Base-by-base conservation (phyloP, 2,797 vertebrate genomes). In the Rhabdomys pumilio region DNA sequence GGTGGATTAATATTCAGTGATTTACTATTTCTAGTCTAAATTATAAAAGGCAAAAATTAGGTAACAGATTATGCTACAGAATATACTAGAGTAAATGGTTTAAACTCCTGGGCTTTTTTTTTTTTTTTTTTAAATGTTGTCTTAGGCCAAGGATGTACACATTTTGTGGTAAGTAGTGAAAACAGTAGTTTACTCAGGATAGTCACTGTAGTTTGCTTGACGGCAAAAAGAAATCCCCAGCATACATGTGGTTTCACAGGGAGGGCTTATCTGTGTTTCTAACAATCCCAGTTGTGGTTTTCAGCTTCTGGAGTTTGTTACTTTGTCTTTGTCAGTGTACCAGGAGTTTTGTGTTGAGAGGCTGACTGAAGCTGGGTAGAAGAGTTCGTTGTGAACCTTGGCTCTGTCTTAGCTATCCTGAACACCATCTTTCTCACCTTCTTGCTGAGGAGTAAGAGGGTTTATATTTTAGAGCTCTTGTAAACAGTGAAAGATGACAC, bases 381-480 rank as follows among this genome's bases (percentile, higher is more conserved):
- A 26, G 26, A 76, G 34, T 14, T 29, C 44, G 59, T 17, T 72
- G 41, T 29, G 20, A 94, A 75, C 75, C 44, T 72, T 85, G 67
- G 22, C 34, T 89, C n/a, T 83, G 83, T 26, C 20, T 79, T 26
- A 9, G 13, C n/a, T 34, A 55, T 3, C 31, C 31, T 59, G 12
- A 80, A 63, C 11, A 14, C 17, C 59, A 73, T 26, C 91, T 67
- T 91, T 80, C 65, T 76, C 67, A 47, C 50, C 72, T 94, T 44
- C 38, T 34, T 47, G 17, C 67, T 44, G 69, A 76, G 44, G 85
- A 92, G n/a, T 61, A 79, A 88, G 61, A 82, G 31, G 11, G 81
- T 75, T 94, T 81, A 76, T 31, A 24, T 88, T 90, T 85, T 63
- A 88, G 22, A 17, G 47, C 57, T 82, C 59, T 53, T 92, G 67